Evolutionary conservation across 1,140 invertebrate genomes (phyloP).

Genomic region (Papilio aristodemus): DNA sequence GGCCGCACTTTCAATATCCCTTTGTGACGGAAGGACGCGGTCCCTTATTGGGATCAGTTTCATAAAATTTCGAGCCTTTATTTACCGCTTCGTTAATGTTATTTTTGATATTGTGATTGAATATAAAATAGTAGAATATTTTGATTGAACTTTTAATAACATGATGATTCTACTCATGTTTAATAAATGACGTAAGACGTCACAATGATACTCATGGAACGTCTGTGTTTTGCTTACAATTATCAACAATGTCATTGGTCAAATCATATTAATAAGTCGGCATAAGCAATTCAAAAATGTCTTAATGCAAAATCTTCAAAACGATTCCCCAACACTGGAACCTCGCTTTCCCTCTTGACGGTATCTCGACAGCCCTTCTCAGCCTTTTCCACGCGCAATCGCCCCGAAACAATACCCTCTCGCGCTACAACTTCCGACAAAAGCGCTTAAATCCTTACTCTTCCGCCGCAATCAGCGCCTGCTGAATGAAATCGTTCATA

Average conservation of each 20-base stretch:
- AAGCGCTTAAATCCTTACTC: constrained; percentile 30
- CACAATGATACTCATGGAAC: background rate
- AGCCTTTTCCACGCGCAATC: constrained; percentile 49
- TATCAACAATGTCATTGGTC: background rate
- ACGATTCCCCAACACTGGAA: constrained; percentile 25
- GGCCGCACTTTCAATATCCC: constrained; percentile 53
- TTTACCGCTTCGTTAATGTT: constrained; percentile 4
- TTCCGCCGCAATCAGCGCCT: constrained; percentile 18
- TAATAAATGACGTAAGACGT: background rate
- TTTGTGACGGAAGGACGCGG: constrained; percentile 53
- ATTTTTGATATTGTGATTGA: constrained; percentile 19
- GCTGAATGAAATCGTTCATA: constrained; percentile 7
- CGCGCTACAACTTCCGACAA: constrained; percentile 31
- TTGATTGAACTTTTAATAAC: background rate
- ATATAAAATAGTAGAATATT: constrained; percentile 3
- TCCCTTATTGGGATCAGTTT: constrained; percentile 66
- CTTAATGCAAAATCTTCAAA: constrained; percentile 18
- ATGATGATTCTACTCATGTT: background rate
- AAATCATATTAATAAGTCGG: background rate
- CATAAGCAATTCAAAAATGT: background rate
- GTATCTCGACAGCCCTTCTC: constrained; percentile 50
- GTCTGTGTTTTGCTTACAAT: background rate
- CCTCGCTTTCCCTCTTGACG: constrained; percentile 38
- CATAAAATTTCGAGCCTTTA: constrained; percentile 35
- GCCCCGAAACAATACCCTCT: constrained; percentile 51